Evolutionary conservation across 1,140 invertebrate genomes (phyloP).

Genomic region (Drosophila nigrodunni): DNA sequence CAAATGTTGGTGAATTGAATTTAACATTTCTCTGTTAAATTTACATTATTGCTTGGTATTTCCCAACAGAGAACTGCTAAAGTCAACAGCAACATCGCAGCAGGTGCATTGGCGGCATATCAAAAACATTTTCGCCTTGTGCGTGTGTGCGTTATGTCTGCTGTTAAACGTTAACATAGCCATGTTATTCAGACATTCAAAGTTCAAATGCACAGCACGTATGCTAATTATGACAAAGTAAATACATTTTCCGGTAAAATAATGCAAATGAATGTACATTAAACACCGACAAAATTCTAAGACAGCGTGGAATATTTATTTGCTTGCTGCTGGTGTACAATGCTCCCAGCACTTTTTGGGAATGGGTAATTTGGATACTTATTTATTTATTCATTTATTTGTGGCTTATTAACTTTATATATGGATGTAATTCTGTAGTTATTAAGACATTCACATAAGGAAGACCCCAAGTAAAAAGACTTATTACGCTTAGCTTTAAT

Average conservation of each 20-base stretch:
- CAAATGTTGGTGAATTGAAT: conserved; percentile 14
- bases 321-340: conserved; percentile 14
- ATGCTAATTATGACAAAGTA: conserved; percentile 80
- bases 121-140: conserved; percentile 35
- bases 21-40: conserved; percentile 35
- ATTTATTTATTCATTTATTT: not conserved
- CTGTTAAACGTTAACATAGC: conserved; percentile 22
- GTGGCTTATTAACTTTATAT: not conserved
- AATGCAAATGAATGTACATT: conserved; percentile 76
- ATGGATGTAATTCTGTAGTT: not conserved
- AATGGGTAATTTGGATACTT: conserved; percentile 16
- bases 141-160: conserved; percentile 3
- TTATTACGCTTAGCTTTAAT: conserved; percentile 1
- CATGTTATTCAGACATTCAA: conserved; percentile 27
- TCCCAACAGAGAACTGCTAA: conserved; percentile 46
- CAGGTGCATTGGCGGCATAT: conserved; percentile 49
- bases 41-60: conserved; percentile 22
- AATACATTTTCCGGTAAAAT: conserved; percentile 72
- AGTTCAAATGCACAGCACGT: conserved; percentile 75
- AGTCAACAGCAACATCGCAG: conserved; percentile 50
- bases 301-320: conserved; percentile 40
- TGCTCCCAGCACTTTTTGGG: not conserved
- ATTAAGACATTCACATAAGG: not conserved
- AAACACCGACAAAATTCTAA: conserved; percentile 48
- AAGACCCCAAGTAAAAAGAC: not conserved